Conservation (phyloP, 2,797 vertebrate species). For the Vespertilio murinus region DNA sequence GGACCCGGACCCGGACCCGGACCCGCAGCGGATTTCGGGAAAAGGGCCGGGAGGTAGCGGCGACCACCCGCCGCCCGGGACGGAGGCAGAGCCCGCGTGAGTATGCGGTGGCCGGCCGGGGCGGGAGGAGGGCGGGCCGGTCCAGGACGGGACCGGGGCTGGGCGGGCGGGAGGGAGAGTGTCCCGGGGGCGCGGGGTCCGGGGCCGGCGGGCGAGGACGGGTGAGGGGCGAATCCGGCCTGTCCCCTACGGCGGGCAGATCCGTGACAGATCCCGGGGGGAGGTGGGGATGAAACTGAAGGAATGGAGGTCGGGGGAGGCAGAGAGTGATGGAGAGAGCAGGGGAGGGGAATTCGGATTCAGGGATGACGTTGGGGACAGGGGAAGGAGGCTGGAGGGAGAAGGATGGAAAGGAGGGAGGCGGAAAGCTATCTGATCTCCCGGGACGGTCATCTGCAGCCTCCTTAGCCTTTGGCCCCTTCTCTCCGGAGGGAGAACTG, state of each 20-base stretch:
- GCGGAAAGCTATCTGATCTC: not conserved
- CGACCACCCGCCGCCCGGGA: not conserved
- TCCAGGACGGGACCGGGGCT: not conserved
- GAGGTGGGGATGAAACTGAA: not conserved
- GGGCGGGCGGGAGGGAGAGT: not conserved
- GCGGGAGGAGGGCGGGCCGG: not conserved
- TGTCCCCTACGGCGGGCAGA: not conserved
- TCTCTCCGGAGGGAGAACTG: not conserved
- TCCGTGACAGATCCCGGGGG: not conserved
- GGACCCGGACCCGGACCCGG: not conserved
- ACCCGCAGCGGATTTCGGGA: not conserved
- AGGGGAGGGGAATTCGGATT: not conserved
- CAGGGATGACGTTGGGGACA: not conserved
- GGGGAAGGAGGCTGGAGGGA: not conserved
- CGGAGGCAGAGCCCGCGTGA: constrained; percentile 62
- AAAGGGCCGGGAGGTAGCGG: not conserved
- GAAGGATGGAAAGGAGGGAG: not conserved
- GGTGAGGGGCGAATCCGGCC: not conserved
- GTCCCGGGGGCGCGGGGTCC: not conserved
- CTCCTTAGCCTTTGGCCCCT: not conserved
- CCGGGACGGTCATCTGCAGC: not conserved
- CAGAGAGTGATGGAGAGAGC: not conserved
- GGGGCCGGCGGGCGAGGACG: not conserved
- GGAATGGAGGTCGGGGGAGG: not conserved
- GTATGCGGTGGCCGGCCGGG: constrained; percentile 58